These are phyloP conservation scores for Drosophila kuntzei DNA, from an alignment of 2,888 invertebrate species.

Conservation along the genomic window DNA sequence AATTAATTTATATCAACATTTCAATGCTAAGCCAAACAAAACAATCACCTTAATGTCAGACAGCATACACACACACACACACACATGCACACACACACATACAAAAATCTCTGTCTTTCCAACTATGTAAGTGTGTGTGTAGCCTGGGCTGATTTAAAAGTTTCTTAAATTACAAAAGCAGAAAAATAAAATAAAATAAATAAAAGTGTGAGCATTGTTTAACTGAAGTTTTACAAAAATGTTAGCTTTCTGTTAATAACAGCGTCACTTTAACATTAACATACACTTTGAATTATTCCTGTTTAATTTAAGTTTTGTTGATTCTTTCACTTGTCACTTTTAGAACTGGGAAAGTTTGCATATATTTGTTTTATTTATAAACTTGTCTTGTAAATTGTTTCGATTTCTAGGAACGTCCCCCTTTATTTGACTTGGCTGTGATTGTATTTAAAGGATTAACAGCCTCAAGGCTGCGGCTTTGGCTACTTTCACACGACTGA, in stretches of 20 bases:
- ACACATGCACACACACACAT: conserved; percentile 10
- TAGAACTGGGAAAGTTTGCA: neutral
- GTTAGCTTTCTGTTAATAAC: neutral
- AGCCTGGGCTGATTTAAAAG: conserved; percentile 1
- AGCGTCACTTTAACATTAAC: neutral
- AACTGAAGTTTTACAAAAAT: neutral
- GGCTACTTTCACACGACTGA: conserved; percentile 66
- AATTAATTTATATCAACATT: conserved; percentile 82
- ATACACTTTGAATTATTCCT: neutral
- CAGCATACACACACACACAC: conserved; percentile 28
- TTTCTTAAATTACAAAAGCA: conserved; percentile 5
- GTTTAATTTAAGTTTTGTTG: conserved; percentile 3
- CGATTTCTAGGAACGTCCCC: conserved; percentile 35
- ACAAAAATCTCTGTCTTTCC: conserved; percentile 6
- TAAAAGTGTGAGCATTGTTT: neutral
- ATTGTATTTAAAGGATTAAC: conserved; percentile 78
- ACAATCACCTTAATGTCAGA: conserved; percentile 79
- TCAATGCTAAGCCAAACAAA: conserved; percentile 80
- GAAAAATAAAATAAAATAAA: neutral
- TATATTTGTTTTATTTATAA: conserved; percentile 12
- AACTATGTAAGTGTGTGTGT: conserved; percentile 5
- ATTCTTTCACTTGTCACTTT: conserved; percentile 5
- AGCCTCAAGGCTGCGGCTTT: conserved; percentile 75
- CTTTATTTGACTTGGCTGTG: conserved; percentile 39
- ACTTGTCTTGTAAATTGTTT: conserved; percentile 16